Evolutionary conservation across 1,140 invertebrate species (phyloP), one percentile per base, ranked within the genome.

Genomic region (Hyphantria cunea): DNA sequence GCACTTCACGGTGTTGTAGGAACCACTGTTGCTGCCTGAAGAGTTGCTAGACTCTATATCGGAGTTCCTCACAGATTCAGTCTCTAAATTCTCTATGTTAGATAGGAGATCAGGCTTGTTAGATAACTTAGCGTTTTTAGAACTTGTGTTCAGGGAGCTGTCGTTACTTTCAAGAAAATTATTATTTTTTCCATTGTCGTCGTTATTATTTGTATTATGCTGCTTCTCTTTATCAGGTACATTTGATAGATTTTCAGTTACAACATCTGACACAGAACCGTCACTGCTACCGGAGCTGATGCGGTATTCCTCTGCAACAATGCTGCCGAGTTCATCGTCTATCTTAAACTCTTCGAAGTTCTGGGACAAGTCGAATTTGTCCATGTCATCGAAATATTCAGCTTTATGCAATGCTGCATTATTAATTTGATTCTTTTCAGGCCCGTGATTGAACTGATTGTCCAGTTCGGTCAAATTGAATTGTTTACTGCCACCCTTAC

Each of bases 281-380:
- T 93, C 92, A 12, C 91, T 91, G 59, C 92, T 90, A 61, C 92
- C 92, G 32, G 93, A 92, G 75, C 91, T 91, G 56, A 92, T 91
- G 59, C 87, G 83, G 74, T 92, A 91, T 78, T 92, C 91, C 67
- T 92, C 90, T 15, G 91, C 89, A 49, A 82, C 81, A 53, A 93
- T 92, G 55, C 93, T 93, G 6, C 93, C 94, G 13, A 95, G 92
- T 78, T 95, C 94, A 72, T 95, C 95, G 68, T 96, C 95, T 62
- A 96, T 90, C 78, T 95, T 95, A 75, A 96, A 96, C 72, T 96
- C 95, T 73, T 96, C 95, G 71, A 96, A 96, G 83, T 95, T 95
- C 76, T 95, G 94, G 54, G 93, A 93, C 55, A 95, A 92, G 72
- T 95, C 94, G 68, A 94, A 94, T 63, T 94, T 93, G 65, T 93